Evolutionary conservation across 2,888 invertebrate species (phyloP), one percentile per base, ranked within the genome.

Genomic region (Pterostichus madidus): DNA sequence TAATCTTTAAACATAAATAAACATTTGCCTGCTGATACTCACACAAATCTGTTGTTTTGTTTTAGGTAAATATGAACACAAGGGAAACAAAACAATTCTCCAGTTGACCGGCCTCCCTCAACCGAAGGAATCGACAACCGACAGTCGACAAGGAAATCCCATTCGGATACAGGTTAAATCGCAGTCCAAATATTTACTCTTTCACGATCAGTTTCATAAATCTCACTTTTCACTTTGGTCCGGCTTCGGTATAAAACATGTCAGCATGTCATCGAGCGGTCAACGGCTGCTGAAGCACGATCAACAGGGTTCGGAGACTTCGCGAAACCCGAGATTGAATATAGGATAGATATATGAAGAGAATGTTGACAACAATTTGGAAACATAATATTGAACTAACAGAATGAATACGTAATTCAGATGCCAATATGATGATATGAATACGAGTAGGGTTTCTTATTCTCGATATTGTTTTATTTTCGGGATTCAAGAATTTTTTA

Each of bases 151-250:
- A 71, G 68, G 68, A 75, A 75, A 75, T 75, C 75, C 53, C 52
- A 75, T 52, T 75, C 44, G 52, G 35, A 75, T 75, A 52, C 75
- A 75, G 75, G 75, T 75, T 75, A 52, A 75, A 75, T 31, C 75
- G 15, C 44, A 52, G 5, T 75, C 75, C 75, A 75, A 75, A 75
- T 44, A 75, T 75, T 75, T 75, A 52, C 75, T 52, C 75, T 52
- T 52, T 32, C 75, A 49, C 75, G 73, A 75, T 75, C 49, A 73
- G 73, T 73, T 75, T 44, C 53, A 75, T 52, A 75, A 52, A 75
- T 75, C 75, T 75, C 73, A 49, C 24, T 46, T 73, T 73, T 73
- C 73, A 73, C 73, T 73, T 44, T 44, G 53, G 31, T 46, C 46
- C 46, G 46, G 11, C 46, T 15, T 13, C 68, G 64, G n/a, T 35